Percentiles rank a stretch among this genome's conserved stretches.
Conservation (phyloP, 2,113 vertebrate species). For the Peromyscus polionotus region DNA sequence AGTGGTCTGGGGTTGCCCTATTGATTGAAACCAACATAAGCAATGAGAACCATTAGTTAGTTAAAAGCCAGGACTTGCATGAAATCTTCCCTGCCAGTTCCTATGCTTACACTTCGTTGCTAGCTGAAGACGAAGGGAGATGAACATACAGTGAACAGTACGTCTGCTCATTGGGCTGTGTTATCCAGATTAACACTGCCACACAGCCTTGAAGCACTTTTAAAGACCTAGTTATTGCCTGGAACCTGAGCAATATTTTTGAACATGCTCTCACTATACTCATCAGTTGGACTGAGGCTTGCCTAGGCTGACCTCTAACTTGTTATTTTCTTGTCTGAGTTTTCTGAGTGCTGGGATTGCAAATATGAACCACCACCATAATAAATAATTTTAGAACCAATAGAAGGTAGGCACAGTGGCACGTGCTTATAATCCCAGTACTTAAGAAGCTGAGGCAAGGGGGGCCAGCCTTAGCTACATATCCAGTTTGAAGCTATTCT, state of each 20-base stretch:
- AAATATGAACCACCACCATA: no score
- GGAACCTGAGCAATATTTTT: not conserved
- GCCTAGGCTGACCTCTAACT: not conserved
- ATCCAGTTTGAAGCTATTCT: not conserved
- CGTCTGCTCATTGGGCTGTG: not conserved
- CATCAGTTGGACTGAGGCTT: not conserved
- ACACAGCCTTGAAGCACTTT: not conserved
- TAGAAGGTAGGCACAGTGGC: not conserved
- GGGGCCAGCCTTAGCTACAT: no score
- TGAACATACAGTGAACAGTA: not conserved
- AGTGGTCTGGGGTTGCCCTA: not conserved
- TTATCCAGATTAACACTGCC: not conserved
- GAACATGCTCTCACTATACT: no score
- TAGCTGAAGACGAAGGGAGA: not conserved
- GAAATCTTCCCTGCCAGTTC: not conserved
- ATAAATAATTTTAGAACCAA: not conserved
- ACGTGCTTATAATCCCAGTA: not conserved
- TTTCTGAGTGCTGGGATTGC: not conserved
- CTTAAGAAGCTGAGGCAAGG: not conserved
- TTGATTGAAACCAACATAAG: not conserved
- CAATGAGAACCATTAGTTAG: not conserved
- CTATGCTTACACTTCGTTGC: not conserved
- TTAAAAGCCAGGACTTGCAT: not conserved
- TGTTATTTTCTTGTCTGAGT: not conserved
- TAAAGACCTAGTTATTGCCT: not conserved